Evolutionary conservation across 2,797 vertebrate species (phyloP).

Genomic region (Yasuhikotakia modesta): DNA sequence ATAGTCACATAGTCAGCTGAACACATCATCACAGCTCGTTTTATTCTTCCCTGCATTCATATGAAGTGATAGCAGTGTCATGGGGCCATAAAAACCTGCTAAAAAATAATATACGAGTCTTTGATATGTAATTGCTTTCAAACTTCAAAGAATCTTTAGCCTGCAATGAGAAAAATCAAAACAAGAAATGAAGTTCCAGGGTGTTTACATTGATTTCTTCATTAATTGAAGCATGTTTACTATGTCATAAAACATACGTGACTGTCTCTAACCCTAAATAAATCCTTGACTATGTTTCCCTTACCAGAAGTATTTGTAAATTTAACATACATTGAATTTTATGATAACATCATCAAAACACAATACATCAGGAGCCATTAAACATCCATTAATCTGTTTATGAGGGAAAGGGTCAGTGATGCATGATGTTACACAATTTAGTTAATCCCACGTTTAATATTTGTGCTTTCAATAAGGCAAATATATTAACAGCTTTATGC

Average conservation of each 20-base stretch:
- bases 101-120: not conserved
- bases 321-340: not conserved
- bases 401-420: too few species aligned
- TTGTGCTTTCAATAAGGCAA: too few species aligned
- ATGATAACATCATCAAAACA: too few species aligned
- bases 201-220: not conserved
- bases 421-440: too few species aligned
- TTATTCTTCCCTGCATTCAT: not conserved
- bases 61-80: not conserved
- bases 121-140: not conserved
- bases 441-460: too few species aligned
- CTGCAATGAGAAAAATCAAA: not conserved
- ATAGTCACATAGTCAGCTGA: not conserved
- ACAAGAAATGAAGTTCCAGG: conserved; percentile 2
- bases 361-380: too few species aligned
- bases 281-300: not conserved
- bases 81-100: not conserved
- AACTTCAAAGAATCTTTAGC: not conserved
- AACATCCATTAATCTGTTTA: too few species aligned
- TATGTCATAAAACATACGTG: not conserved
- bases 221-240: not conserved
- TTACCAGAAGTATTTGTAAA: not conserved
- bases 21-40: not conserved
- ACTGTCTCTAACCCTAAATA: not conserved
- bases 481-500: too few species aligned